These are phyloP conservation scores for Polyommatus iphigenia DNA, from an alignment of 2,888 invertebrate genomes.

Conservation along the genomic window DNA sequence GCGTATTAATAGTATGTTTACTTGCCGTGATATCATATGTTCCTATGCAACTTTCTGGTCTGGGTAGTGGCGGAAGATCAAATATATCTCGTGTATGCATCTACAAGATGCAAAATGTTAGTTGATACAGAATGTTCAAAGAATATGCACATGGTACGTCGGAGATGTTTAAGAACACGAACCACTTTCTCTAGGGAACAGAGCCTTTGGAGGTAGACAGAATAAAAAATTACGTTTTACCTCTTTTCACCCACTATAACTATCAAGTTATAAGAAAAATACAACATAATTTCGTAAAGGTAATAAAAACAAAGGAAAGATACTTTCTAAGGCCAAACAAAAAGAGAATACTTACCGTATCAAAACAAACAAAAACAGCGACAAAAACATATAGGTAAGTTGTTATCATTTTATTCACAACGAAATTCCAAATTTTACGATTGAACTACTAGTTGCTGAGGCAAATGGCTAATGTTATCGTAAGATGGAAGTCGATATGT, in stretches of 20 bases:
- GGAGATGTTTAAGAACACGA: no score
- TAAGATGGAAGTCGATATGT: constrained; percentile 4
- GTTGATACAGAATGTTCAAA: neutral
- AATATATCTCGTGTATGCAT: neutral
- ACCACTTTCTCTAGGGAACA: no score
- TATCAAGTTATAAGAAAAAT: no score
- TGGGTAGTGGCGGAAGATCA: constrained; percentile 22
- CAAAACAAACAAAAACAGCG: neutral
- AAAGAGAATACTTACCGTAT: neutral
- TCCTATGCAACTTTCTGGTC: constrained; percentile 50
- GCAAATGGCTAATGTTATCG: neutral
- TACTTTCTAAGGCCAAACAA: neutral
- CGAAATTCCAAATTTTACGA: constrained; percentile 1
- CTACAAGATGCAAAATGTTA: neutral
- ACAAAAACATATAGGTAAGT: neutral
- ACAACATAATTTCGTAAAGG: no score
- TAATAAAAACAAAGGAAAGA: neutral
- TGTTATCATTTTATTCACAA: neutral
- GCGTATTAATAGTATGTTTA: no score
- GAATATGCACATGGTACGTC: no score
- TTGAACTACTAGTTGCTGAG: neutral
- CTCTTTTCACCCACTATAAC: no score
- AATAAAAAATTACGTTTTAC: no score
- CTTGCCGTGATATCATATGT: constrained; percentile 49
- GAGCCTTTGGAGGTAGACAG: no score